A percentile compares a stretch with the other conserved stretches of the same genome.
Conservation (phyloP, 2,888 invertebrate species). For the Latrodectus elegans region DNA sequence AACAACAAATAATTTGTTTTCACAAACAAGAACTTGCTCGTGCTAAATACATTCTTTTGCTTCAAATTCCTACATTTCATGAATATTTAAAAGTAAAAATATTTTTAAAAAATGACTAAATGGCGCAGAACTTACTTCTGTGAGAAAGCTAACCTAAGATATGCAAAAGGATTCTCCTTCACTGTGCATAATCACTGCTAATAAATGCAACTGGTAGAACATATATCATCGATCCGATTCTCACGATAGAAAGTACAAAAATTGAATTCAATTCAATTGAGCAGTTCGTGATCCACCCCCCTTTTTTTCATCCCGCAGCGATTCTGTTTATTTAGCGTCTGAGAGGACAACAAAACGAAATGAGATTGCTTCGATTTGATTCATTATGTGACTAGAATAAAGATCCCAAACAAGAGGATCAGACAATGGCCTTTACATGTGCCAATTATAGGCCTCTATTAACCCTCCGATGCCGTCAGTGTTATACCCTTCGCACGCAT, state of each 20-base stretch:
- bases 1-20: too few relatives aligned
- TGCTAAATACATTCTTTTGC: too few relatives aligned
- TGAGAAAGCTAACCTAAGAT: too few relatives aligned
- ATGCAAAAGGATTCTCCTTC: too few relatives aligned
- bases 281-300: not conserved
- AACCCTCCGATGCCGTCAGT: conserved; percentile 47
- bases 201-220: not conserved
- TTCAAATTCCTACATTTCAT: too few relatives aligned
- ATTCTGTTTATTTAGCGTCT: conserved; percentile 13
- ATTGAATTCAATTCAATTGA: not conserved
- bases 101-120: too few relatives aligned
- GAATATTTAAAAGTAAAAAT: too few relatives aligned
- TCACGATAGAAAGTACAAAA: not conserved
- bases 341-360: conserved; percentile 13
- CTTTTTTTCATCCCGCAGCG: not conserved
- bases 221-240: not conserved
- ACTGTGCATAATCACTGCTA: too few relatives aligned
- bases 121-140: too few relatives aligned
- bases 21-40: too few relatives aligned
- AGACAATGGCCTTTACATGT: conserved; percentile 54
- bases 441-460: conserved; percentile 52
- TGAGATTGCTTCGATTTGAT: conserved; percentile 19
- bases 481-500: conserved; percentile 66
- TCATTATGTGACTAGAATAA: conserved; percentile 47
- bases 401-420: conserved; percentile 30